Percentiles rank a stretch among this genome's conserved stretches.
Conservation (phyloP, 2,113 vertebrate species). For the Notarius lentiginosus region DNA sequence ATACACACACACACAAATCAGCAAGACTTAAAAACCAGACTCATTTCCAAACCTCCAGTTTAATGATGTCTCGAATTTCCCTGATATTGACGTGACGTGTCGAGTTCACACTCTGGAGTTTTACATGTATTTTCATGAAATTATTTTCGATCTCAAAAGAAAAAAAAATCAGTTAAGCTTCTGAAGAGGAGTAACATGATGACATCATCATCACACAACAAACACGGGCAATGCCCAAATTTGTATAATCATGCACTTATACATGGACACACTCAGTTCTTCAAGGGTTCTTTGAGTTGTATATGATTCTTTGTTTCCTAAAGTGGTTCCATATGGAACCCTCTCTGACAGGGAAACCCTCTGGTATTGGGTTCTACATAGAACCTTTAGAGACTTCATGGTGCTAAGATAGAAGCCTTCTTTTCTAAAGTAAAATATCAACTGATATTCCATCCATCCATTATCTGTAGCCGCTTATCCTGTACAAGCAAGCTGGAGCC, state of each 20-base stretch:
- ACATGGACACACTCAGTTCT: not conserved
- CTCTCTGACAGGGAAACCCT: not conserved
- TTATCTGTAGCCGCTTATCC: too few species aligned
- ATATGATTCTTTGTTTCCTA: not conserved
- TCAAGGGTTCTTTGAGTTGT: not conserved
- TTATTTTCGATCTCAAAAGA: not conserved
- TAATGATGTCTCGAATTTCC: not conserved
- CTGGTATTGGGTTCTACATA: not conserved
- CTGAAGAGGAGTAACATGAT: not conserved
- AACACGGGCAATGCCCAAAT: not conserved
- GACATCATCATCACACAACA: not conserved
- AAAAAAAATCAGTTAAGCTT: not conserved
- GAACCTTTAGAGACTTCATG: not conserved
- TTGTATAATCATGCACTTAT: not conserved
- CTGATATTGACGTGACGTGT: not conserved
- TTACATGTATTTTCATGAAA: not conserved
- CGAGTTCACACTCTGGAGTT: not conserved
- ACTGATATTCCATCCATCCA: too few species aligned
- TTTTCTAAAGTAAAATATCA: not conserved
- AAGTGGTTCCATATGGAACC: not conserved
- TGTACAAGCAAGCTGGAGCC: too few species aligned
- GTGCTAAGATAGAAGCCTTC: not conserved
- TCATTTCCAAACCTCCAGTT: not conserved
- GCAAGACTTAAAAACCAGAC: not conserved
- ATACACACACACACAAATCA: not conserved